Evolutionary conservation across 2,113 vertebrate species (phyloP), one percentile per base, ranked within the genome.

Genomic region (Amazona guildingii): DNA sequence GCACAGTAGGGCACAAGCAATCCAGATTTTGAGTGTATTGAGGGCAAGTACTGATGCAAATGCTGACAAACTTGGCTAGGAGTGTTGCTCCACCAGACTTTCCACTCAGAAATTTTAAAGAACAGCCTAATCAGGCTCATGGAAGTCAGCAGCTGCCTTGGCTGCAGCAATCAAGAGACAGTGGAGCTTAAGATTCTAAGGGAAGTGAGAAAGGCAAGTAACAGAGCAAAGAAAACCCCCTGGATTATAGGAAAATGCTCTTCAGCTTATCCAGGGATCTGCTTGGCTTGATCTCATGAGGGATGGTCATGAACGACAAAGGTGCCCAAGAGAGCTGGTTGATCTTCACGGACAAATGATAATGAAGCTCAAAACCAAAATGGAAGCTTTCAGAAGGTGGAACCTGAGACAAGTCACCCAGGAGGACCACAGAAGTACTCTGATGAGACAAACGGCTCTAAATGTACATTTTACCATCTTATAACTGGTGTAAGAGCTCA

Each of bases 11-110:
- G 23, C 33, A 82, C 28, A 25, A 37, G 23, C 35, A 57, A 55
- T 33, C 2, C 21, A 76, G 43, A 57, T 28, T 77, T n/a, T 1
- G 0, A 64, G 57, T 4, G 9, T 57, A n/a, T 2, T n/a, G 43
- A 69, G 31, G 31, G 37, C 11, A 63, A 43, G 41, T 35, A 64
- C 2, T 31, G 55, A 48, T 27, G 55, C 15, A 83, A 70, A 77
- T 7, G 44, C 37, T 44, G 14, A 83, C 37, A 59, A 72, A 92
- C 17, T 39, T n/a, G 44, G 64, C 13, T 16, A 44, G 28, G 16
- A 66, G 13, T 39, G 33, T 29, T 44, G 43, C 28, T 51, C 33
- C 64, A 29, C 35, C 44, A 11, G 49, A 39, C 76, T 63, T 82
- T 57, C 35, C 43, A 57, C 16, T n/a, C 33, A 21, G 23, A 70